A percentile compares a stretch with the other conserved stretches of the same genome.
Conservation (phyloP, 2,113 vertebrate species). For the Tetraodon nigroviridis region DNA sequence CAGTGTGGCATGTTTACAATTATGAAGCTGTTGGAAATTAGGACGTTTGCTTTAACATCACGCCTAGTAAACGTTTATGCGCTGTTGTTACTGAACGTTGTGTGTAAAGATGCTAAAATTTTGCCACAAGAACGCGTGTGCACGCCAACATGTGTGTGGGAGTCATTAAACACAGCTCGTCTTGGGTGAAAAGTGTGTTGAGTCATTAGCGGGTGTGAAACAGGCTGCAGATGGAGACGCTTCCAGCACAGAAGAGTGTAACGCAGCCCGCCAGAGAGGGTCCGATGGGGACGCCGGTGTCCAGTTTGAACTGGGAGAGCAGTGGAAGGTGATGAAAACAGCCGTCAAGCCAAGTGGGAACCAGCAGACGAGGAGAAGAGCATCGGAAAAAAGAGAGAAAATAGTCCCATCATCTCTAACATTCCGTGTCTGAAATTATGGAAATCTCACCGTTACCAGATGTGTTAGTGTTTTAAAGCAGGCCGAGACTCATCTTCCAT, state of each 20-base stretch:
- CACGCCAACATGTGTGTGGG: constrained; percentile 12
- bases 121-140: not conserved
- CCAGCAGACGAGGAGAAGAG: not conserved
- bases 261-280: constrained; percentile 36
- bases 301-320: constrained; percentile 34
- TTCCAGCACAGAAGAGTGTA: constrained; percentile 13
- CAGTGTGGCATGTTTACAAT: too few species aligned
- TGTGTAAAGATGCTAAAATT: not conserved
- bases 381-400: too few species aligned
- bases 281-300: constrained; percentile 48
- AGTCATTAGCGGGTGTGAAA: constrained; percentile 36
- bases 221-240: constrained; percentile 24
- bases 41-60: too few species aligned
- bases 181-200: constrained; percentile 28
- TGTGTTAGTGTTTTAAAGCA: too few species aligned
- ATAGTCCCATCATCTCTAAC: too few species aligned
- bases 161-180: constrained; percentile 28
- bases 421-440: too few species aligned
- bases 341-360: constrained; percentile 33
- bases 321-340: constrained; percentile 46
- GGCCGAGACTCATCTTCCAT: not conserved
- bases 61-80: constrained; percentile 3
- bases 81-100: too few species aligned
- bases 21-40: too few species aligned
- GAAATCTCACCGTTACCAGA: too few species aligned